Evolutionary conservation across 2,113 vertebrate species (phyloP).

Genomic region (Macrotis lagotis): DNA sequence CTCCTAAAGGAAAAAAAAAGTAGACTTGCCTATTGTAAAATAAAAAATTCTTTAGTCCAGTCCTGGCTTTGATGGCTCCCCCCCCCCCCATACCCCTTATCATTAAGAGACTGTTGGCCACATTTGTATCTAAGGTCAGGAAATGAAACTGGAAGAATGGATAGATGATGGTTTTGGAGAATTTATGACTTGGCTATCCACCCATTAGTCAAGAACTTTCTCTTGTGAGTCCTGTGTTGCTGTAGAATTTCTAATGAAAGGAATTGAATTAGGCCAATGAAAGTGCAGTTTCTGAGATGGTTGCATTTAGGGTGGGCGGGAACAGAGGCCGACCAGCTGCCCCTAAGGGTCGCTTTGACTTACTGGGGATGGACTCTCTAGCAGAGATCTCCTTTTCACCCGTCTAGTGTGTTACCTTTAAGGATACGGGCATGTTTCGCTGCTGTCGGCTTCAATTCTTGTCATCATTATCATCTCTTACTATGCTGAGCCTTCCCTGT

Average conservation of each 20-base stretch:
- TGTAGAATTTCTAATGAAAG: background rate
- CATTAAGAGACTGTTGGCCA: background rate
- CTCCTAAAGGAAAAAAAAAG: background rate
- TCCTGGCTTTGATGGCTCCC: background rate
- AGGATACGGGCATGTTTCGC: background rate
- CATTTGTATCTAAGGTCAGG: background rate
- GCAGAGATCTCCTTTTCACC: background rate
- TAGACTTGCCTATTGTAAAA: background rate
- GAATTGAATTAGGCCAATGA: background rate
- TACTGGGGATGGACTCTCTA: background rate
- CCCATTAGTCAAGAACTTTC: slow-evolving; percentile 24
- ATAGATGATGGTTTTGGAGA: slow-evolving; percentile 32
- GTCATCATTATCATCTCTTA: background rate
- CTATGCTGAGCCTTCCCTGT: background rate
- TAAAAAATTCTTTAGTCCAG: background rate
- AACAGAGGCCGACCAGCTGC: background rate
- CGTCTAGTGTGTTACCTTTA: background rate
- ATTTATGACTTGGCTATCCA: background rate
- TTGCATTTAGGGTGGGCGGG: background rate
- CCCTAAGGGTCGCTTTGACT: background rate
- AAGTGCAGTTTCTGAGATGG: background rate
- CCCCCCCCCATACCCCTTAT: background rate
- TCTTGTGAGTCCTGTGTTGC: slow-evolving; percentile 29
- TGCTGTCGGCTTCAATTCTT: background rate
- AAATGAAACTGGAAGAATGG: slow-evolving; percentile 22